phyloP scores from a whole-genome alignment of 2,888 invertebrate species.

The Torymus tubicola region DNA sequence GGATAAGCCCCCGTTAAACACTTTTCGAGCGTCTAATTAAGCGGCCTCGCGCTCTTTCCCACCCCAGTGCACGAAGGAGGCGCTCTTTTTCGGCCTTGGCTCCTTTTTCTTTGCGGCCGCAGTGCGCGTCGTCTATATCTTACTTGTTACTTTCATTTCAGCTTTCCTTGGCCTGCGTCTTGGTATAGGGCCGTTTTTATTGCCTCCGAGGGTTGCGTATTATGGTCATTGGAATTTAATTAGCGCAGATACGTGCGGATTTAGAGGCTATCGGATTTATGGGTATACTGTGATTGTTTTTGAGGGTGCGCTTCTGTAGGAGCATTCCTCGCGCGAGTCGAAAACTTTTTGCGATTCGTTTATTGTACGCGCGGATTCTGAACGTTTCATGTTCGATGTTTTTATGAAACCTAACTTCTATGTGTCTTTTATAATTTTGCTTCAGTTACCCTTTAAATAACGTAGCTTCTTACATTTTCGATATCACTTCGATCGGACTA shows the following conservation, averaged over 20 bases:
- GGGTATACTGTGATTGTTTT: too few relatives aligned
- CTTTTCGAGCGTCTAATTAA: constrained; percentile 65
- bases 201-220: background rate
- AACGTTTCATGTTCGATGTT: too few relatives aligned
- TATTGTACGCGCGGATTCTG: too few relatives aligned
- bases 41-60: constrained; percentile 29
- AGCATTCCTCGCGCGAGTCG: too few relatives aligned
- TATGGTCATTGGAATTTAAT: constrained; percentile 27
- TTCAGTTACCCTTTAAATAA: too few relatives aligned
- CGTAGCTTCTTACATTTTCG: too few relatives aligned
- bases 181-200: background rate
- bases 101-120: background rate
- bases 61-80: background rate
- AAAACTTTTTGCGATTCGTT: too few relatives aligned
- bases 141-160: constrained; percentile 13
- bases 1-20: constrained; percentile 69
- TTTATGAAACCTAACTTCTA: too few relatives aligned
- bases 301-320: too few relatives aligned
- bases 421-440: too few relatives aligned
- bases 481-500: too few relatives aligned
- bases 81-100: constrained; percentile 9
- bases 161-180: background rate
- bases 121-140: background rate
- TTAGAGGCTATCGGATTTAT: too few relatives aligned
- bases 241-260: background rate